Evolutionary conservation across 1,140 invertebrate species (phyloP), one percentile per base, ranked within the genome.

Genomic region (Bombus pyrosoma): DNA sequence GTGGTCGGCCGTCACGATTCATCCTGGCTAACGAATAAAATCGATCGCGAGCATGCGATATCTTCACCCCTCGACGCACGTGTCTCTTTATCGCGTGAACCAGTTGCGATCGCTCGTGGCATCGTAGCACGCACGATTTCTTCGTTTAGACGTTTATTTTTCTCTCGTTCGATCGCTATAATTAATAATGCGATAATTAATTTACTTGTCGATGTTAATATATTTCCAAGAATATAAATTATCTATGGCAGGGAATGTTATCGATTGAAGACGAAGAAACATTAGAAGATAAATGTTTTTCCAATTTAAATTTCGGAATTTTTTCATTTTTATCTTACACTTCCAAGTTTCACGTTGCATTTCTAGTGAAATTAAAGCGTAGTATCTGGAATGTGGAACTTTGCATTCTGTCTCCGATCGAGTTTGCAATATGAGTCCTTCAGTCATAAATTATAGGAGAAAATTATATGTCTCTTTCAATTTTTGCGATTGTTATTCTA

Each of bases 1-100:
- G 90, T 90, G 89, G 73, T 41, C n/a, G 15, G 53, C 75, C 81
- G 92, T 93, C 92, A 90, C 73, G 83, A 87, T 91, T 93, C 91
- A 93, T 92, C 91, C 86, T 83, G 41, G 69, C 68, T 88, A 90
- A 92, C 83, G 85, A 75, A 74, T 86, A 83, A 86, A 78, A 86
- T 78, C 81, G 91, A 89, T 89, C 75, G 66, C 74, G 72, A 12
- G 59, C 59, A 62, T 37, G 64, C 47, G 47, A 62, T 83, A 69
- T 64, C 15, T 34, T 34, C 43, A 15, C 28, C 25, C 32, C 59
- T 5, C 37, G 28, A 62, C 57, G 22, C 28, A 59, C 18, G 39
- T 32, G 57, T 82, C 72, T 64, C 41, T 66, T 83, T n/a, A 47
- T 83, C 79, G 72, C 59, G 25, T 12, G 72, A 39, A 64, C 59